Evolutionary conservation across 2,113 vertebrate genomes (phyloP), one percentile per base, ranked within the genome.

Genomic region (Notothenia rossii): DNA sequence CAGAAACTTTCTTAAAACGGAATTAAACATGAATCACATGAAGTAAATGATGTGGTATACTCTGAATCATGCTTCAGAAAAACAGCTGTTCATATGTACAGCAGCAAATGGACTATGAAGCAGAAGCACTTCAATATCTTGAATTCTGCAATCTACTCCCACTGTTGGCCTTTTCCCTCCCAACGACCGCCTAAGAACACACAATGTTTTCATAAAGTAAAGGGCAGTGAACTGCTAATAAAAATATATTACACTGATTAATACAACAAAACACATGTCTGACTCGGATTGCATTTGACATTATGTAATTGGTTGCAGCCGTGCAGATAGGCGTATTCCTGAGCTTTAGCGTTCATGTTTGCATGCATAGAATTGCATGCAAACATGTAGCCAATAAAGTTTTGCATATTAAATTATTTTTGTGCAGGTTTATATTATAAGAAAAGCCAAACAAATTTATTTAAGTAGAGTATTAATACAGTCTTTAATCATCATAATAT

Each of bases 71-170:
- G 48, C 7, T 18, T 55, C 25, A 10, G 5, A 25, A 45, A 55
- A 63, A 25, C 43, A 49, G 7, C 56, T 58, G 18, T 29, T 17
- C 40, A 49, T 74, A 74, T 79, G 71, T 25, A 64, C 10, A 53
- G 49, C 76, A 81, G 53, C n/a, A 60, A 78, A 77, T 45, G 18
- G 55, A 20, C 9, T 29, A 63, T 48, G 45, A 71, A 68, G 29
- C 77, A 62, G 70, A 83, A 72, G 82, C 70, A 83, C 54, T 86
- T 90, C 80, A 91, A 89, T 92, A 91, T 91, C 71, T 69, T 86
- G 84, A 93, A 88, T 87, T 78, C 65, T 82, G 71, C 93, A 93
- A 93, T 92, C 87, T 89, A 72, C 62, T 83, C 70, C 36, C 81
- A 64, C 83, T 64, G 53, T 75, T 86, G 73, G 15, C 81, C 43